These are phyloP conservation scores for Aphaenogaster rudis DNA, from an alignment of 1,140 invertebrate species.

Conservation along the genomic window DNA sequence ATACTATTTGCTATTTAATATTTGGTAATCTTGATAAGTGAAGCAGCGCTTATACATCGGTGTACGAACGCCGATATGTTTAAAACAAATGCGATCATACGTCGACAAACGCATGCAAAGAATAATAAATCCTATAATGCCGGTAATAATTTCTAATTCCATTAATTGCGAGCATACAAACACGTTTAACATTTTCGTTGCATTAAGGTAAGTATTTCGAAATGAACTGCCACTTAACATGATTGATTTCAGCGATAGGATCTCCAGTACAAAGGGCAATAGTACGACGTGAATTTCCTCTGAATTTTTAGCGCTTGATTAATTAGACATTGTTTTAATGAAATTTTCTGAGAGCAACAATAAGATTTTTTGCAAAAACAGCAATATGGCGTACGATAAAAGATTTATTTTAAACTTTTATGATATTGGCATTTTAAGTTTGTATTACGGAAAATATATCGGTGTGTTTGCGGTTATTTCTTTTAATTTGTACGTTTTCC, in stretches of 20 bases:
- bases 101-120: conserved; percentile 24
- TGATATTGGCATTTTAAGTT: conserved; percentile 21
- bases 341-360: conserved; percentile 27
- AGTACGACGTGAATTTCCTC: neutral
- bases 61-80: neutral
- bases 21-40: conserved; percentile 10
- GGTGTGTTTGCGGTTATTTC: conserved; percentile 17
- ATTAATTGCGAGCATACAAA: conserved; percentile 23
- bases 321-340: conserved; percentile 43
- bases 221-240: conserved; percentile 8
- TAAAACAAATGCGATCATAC: conserved; percentile 12
- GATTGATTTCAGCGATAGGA: conserved; percentile 43
- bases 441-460: conserved; percentile 12
- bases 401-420: conserved; percentile 21
- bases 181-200: conserved; percentile 29
- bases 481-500: conserved; percentile 23
- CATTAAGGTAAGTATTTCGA: conserved; percentile 48
- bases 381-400: neutral
- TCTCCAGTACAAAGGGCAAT: conserved; percentile 15
- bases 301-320: conserved; percentile 30
- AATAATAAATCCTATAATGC: conserved; percentile 7
- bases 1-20: conserved; percentile 8
- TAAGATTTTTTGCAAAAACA: conserved; percentile 7
- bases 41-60: conserved; percentile 7
- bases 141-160: conserved; percentile 37